phyloP scores from a whole-genome alignment of 2,113 vertebrate species.

The Glareola pratincola region DNA sequence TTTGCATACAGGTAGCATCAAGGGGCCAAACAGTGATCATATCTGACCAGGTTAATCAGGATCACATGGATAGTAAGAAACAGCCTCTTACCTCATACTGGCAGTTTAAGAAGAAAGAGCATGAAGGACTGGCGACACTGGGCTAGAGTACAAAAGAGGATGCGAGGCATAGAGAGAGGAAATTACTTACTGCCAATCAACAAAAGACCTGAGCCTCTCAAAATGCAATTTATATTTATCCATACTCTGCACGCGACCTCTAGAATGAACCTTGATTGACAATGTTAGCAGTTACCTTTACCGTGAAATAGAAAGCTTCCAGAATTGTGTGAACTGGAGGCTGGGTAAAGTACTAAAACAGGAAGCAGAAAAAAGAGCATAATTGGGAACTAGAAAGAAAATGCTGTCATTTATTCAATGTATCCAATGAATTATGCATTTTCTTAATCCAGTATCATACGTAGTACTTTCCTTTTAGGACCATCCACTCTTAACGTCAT shows the following conservation, averaged over 20 bases:
- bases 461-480: neutral
- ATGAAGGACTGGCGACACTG: neutral
- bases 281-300: neutral
- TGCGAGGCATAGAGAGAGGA: neutral
- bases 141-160: neutral
- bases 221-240: neutral
- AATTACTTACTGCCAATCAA: neutral
- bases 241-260: neutral
- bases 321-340: neutral
- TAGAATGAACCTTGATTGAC: neutral
- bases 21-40: neutral
- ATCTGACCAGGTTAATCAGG: neutral
- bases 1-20: neutral
- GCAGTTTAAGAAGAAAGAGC: neutral
- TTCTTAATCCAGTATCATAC: neutral
- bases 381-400: neutral
- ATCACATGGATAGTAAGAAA: neutral
- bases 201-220: neutral
- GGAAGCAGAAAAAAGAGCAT: neutral
- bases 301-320: neutral
- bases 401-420: neutral
- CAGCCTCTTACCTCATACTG: neutral
- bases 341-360: neutral
- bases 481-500: neutral
- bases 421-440: rapidly evolving